Conservation (phyloP, 2,113 vertebrate genomes). For the Mirounga angustirostris region DNA sequence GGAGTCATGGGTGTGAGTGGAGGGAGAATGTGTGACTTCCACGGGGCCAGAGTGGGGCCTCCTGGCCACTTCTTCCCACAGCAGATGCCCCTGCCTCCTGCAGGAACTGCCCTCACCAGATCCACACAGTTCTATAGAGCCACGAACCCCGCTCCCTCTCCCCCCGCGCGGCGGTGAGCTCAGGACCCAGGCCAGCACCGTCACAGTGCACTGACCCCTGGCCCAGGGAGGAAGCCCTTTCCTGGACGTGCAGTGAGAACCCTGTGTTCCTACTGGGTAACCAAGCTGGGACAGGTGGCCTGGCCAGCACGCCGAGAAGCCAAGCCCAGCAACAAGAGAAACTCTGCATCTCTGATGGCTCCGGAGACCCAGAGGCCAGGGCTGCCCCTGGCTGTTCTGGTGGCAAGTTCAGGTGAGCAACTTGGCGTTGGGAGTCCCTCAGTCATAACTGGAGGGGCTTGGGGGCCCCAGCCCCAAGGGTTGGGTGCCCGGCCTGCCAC, state of each 20-base stretch:
- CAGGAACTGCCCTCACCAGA: background rate
- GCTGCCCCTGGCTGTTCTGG: accelerated
- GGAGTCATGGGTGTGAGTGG: no score
- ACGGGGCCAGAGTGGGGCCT: background rate
- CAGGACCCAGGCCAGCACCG: background rate
- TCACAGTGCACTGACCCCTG: background rate
- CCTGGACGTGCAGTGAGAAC: background rate
- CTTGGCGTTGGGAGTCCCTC: no score
- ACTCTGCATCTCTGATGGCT: background rate
- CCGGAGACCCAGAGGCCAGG: background rate
- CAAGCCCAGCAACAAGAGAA: background rate
- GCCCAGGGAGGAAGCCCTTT: background rate
- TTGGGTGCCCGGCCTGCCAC: no score
- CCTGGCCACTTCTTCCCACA: background rate
- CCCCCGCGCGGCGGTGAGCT: background rate
- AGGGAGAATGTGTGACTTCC: background rate
- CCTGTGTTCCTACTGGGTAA: background rate
- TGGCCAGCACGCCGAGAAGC: background rate
- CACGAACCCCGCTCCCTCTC: background rate
- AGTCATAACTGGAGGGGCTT: background rate
- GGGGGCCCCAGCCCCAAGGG: background rate
- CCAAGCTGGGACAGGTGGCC: background rate
- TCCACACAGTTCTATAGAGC: background rate
- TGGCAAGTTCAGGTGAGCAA: accelerated
- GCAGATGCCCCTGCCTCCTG: background rate